Evolutionary conservation across 2,797 vertebrate genomes (phyloP).

Genomic region (Notamacropus eugenii): DNA sequence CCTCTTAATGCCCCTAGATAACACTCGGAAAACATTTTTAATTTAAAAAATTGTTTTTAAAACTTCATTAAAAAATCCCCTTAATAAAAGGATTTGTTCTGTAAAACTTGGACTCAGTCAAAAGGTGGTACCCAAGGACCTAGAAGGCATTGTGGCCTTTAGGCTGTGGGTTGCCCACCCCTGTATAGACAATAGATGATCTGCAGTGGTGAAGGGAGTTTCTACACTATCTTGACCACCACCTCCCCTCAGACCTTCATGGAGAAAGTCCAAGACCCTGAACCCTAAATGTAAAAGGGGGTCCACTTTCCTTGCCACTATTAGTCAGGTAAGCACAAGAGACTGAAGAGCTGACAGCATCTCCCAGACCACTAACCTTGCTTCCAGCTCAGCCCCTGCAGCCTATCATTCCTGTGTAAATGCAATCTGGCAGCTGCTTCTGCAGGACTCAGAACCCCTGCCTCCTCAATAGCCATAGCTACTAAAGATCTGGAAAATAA

Average conservation of each 20-base stretch:
- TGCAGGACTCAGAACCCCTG: not conserved
- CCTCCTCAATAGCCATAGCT: not conserved
- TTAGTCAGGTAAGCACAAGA: not conserved
- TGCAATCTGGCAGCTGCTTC: not conserved
- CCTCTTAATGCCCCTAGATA: not conserved
- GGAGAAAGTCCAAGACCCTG: not conserved
- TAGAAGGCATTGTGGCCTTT: too few species aligned
- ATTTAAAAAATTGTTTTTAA: too few species aligned
- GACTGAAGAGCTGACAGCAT: not conserved
- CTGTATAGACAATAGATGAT: not conserved
- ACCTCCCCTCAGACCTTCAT: not conserved
- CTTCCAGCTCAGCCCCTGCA: not conserved
- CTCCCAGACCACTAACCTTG: not conserved
- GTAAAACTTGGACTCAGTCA: too few species aligned
- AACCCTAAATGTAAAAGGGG: not conserved
- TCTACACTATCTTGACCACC: not conserved
- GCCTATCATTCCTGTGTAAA: not conserved
- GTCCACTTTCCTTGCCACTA: not conserved
- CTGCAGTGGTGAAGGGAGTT: not conserved
- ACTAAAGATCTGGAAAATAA: not conserved
- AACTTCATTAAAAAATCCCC: too few species aligned
- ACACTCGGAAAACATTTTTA: not conserved
- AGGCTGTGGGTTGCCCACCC: too few species aligned
- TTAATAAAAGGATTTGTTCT: too few species aligned
- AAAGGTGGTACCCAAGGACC: too few species aligned